A percentile compares a stretch with the other conserved stretches of the same genome.
Evolutionary conservation across 2,797 vertebrate species (phyloP).

Genomic region (Denticeps clupeoides): DNA sequence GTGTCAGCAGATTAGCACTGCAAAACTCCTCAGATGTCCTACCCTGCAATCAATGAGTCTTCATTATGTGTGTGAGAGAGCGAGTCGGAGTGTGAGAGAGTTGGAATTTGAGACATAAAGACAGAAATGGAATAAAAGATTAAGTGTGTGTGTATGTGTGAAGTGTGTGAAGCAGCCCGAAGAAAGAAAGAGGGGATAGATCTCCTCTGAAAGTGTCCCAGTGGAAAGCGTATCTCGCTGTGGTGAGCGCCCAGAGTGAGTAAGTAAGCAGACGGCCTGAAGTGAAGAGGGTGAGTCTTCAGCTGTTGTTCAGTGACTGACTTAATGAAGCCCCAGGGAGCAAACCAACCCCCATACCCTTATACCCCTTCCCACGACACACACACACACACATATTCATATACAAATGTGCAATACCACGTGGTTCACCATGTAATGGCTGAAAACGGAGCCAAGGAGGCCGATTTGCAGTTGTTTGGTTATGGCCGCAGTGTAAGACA

Average conservation of each 20-base stretch:
- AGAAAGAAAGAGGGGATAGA: slow-evolving; percentile 2
- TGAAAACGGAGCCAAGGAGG: neutral
- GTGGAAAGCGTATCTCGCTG: slow-evolving; percentile 19
- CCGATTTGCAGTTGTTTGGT: neutral
- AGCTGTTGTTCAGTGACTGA: no score
- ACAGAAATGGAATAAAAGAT: no score
- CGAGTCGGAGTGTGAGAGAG: neutral
- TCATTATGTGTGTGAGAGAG: no score
- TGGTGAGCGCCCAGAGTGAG: slow-evolving; percentile 17
- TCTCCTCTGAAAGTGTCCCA: slow-evolving; percentile 21
- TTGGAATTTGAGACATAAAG: no score
- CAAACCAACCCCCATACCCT: neutral
- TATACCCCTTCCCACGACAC: no score
- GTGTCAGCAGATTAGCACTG: no score
- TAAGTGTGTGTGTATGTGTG: neutral
- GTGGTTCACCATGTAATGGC: no score
- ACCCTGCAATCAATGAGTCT: no score
- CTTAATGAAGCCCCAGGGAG: no score
- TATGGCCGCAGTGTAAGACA: no score
- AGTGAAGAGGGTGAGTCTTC: slow-evolving; percentile 17
- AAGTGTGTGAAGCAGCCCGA: neutral
- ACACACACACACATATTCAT: no score
- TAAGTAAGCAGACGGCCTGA: slow-evolving; percentile 28
- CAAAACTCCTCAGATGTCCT: no score
- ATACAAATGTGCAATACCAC: neutral